Evolutionary conservation across 2,888 invertebrate genomes (phyloP).

Genomic region (Timandra comae): DNA sequence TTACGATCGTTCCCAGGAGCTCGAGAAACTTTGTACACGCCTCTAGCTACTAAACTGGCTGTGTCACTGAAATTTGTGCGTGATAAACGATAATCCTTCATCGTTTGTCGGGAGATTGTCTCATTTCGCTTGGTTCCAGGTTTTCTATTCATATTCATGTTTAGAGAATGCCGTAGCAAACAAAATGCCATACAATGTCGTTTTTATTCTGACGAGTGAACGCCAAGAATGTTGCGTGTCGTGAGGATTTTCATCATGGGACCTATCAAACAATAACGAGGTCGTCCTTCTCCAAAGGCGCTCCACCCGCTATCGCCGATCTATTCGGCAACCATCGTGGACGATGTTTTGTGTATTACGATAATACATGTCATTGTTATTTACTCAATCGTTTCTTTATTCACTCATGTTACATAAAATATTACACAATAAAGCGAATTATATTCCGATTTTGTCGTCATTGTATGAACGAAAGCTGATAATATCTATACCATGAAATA

Average conservation of each 20-base stretch:
- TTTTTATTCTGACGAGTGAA: constrained; percentile 69
- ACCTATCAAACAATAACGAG: constrained; percentile 72
- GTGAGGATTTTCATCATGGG: constrained; percentile 66
- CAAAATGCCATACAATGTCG: constrained; percentile 59
- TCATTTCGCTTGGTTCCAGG: constrained; percentile 43
- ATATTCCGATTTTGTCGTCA: constrained; percentile 23
- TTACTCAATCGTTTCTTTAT: constrained; percentile 44
- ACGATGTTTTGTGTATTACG: constrained; percentile 61
- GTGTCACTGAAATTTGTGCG: constrained; percentile 54
- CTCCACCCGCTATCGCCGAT: constrained; percentile 55
- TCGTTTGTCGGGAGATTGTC: constrained; percentile 56
- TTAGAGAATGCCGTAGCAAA: constrained; percentile 38
- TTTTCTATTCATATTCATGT: constrained; percentile 63
- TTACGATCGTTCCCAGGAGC: constrained; percentile 38
- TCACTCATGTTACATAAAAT: constrained; percentile 33
- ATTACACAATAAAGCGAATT: constrained; percentile 25
- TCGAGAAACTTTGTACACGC: constrained; percentile 15
- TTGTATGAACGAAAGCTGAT: constrained; percentile 24
- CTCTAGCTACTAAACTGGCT: constrained; percentile 16
- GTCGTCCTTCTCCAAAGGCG: constrained; percentile 52
- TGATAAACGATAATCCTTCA: constrained; percentile 65
- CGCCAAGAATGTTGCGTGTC: constrained; percentile 69
- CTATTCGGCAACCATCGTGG: constrained; percentile 55
- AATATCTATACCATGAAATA: constrained; percentile 40
- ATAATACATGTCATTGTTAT: constrained; percentile 52